phyloP scores from a whole-genome alignment of 2,797 vertebrate genomes.

The Cryptoblepharus egeriae region DNA sequence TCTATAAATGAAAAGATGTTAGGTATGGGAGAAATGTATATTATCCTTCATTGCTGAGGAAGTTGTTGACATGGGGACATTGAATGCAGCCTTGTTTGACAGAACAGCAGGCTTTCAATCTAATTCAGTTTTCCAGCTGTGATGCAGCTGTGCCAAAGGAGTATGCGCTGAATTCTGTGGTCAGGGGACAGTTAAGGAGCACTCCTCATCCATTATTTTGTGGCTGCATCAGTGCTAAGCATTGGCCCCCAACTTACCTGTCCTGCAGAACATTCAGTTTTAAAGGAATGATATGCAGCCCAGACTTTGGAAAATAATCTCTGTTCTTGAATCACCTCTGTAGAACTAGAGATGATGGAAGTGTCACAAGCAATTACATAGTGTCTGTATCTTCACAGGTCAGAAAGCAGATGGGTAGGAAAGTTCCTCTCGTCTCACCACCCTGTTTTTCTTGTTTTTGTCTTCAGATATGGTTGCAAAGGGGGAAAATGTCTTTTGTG shows the following conservation, averaged over 20 bases:
- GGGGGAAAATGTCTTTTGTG: accelerated
- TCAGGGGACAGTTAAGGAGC: too few species aligned
- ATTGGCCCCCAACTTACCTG: neutral
- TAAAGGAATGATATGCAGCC: slow-evolving; percentile 30
- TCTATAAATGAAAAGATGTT: too few species aligned
- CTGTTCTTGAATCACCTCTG: slow-evolving; percentile 60
- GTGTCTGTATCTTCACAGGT: slow-evolving; percentile 35
- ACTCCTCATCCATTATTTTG: too few species aligned
- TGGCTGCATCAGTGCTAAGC: too few species aligned
- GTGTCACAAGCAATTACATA: slow-evolving; percentile 55
- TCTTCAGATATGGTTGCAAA: neutral
- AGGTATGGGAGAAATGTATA: too few species aligned
- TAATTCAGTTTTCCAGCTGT: too few species aligned
- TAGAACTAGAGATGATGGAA: slow-evolving; percentile 51
- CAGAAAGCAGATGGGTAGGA: slow-evolving; percentile 12
- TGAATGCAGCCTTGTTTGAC: neutral
- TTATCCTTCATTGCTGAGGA: neutral
- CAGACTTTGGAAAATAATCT: slow-evolving; percentile 48
- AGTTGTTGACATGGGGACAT: neutral
- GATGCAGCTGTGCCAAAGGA: too few species aligned
- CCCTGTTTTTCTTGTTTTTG: neutral
- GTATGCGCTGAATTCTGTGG: too few species aligned
- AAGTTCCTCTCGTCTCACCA: neutral
- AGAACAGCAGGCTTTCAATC: too few species aligned
- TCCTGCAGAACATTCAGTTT: neutral